These are phyloP conservation scores for Dendropsophus ebraccatus DNA, from an alignment of 2,113 vertebrate genomes.

Conservation along the genomic window DNA sequence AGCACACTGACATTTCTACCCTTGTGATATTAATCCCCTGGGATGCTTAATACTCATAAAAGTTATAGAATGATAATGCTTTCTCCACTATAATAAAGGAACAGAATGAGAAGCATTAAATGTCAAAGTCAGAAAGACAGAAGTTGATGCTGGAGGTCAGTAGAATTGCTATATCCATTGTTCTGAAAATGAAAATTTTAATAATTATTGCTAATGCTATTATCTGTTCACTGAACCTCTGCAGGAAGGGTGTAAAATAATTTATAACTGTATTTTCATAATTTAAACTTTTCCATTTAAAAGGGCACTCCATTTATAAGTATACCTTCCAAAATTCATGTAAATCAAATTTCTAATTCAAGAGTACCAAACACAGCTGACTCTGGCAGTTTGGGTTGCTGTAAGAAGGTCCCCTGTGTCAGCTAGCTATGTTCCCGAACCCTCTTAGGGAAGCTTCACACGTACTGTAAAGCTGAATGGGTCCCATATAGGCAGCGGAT, in stretches of 20 bases:
- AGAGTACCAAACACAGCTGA: too few species aligned
- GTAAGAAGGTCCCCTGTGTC: too few species aligned
- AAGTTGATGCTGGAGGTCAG: conserved; percentile 6
- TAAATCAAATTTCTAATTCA: too few species aligned
- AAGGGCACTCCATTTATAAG: neutral
- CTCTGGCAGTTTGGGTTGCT: too few species aligned
- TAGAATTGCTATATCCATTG: neutral
- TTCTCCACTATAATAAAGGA: conserved; percentile 29
- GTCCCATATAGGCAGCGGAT: too few species aligned
- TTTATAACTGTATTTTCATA: neutral
- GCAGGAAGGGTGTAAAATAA: neutral
- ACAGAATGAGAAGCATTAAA: conserved; percentile 26
- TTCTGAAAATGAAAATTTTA: conserved; percentile 12
- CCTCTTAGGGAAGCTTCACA: too few species aligned
- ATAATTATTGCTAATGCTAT: neutral
- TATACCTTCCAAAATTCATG: too few species aligned
- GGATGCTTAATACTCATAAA: conserved; percentile 32
- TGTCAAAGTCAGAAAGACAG: conserved; percentile 47
- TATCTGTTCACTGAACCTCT: neutral
- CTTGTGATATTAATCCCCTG: conserved; percentile 7
- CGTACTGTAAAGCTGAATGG: too few species aligned
- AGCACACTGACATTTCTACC: conserved; percentile 23
- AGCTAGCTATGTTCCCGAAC: too few species aligned
- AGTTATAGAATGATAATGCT: conserved; percentile 33
- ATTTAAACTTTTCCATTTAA: neutral